Evolutionary conservation across 2,888 invertebrate species (phyloP).

Genomic region (Drosophila prostipennis): DNA sequence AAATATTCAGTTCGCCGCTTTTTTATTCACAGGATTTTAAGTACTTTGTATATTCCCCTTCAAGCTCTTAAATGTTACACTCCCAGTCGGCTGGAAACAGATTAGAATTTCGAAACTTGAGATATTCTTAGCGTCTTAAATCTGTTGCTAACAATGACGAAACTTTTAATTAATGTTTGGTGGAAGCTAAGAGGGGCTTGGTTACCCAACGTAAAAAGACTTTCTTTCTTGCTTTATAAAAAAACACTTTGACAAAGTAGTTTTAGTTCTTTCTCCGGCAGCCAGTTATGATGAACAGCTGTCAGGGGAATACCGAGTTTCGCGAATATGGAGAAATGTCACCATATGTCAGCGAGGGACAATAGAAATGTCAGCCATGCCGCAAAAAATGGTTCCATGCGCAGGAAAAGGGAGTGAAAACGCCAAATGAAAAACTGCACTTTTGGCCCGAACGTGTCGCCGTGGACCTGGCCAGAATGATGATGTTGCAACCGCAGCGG

Average conservation of each 20-base stretch:
- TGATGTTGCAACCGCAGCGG: slow-evolving; percentile 30
- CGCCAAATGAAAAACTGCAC: slow-evolving; percentile 32
- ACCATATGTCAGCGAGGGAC: slow-evolving; percentile 51
- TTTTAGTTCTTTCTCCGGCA: neutral
- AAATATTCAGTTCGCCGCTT: neutral
- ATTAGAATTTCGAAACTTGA: slow-evolving; percentile 15
- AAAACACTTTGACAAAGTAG: slow-evolving; percentile 12
- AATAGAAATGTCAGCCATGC: slow-evolving; percentile 52
- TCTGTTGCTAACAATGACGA: neutral
- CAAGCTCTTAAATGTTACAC: neutral
- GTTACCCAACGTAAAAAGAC: neutral
- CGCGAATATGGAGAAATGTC: slow-evolving; percentile 54
- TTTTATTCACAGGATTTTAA: neutral
- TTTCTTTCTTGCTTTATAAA: neutral
- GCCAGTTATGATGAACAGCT: slow-evolving; percentile 51
- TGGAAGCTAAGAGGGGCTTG: neutral
- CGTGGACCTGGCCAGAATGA: slow-evolving; percentile 5
- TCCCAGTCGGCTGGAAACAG: neutral
- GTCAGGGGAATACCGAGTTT: slow-evolving; percentile 28
- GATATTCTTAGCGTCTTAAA: neutral
- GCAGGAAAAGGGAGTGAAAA: slow-evolving; percentile 13
- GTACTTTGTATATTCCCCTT: neutral
- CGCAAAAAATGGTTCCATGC: slow-evolving; percentile 45
- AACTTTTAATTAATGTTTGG: slow-evolving; percentile 17
- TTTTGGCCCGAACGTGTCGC: slow-evolving; percentile 43